phyloP scores from a whole-genome alignment of 2,797 vertebrate species.

The Todus mexicanus region DNA sequence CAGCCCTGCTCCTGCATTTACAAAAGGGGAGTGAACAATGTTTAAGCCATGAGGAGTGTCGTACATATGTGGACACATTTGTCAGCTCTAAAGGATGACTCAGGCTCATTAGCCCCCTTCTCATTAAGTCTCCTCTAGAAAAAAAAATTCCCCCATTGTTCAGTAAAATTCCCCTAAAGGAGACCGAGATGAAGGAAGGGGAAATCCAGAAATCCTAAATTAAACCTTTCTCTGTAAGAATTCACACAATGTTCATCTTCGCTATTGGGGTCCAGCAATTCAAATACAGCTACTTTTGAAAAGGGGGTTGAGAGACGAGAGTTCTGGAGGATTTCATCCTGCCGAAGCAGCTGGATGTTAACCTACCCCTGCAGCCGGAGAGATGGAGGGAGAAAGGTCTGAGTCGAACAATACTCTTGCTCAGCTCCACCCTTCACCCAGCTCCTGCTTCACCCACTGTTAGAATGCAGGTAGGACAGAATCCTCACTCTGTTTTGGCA shows the following conservation, averaged over 20 bases:
- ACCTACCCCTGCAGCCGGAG: background rate
- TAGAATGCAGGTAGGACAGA: background rate
- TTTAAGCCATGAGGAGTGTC: slow-evolving; percentile 20
- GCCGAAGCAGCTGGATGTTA: background rate
- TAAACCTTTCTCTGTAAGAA: background rate
- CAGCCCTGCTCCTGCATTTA: background rate
- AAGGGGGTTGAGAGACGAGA: background rate
- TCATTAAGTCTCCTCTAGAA: background rate
- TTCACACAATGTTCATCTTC: background rate
- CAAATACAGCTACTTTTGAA: background rate
- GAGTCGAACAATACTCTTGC: background rate
- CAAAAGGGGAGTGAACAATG: background rate
- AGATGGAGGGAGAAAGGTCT: background rate
- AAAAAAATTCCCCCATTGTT: background rate
- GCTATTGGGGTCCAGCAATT: background rate
- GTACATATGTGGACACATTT: background rate
- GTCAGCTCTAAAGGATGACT: slow-evolving; percentile 20
- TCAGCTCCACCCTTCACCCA: too few species aligned
- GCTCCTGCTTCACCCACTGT: background rate
- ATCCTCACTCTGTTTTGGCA: background rate
- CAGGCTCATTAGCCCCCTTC: slow-evolving; percentile 7
- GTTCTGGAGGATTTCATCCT: background rate
- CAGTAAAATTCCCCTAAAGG: slow-evolving; percentile 10
- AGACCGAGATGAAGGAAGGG: background rate
- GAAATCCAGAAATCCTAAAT: background rate